Evolutionary conservation across 2,113 vertebrate genomes (phyloP).

Genomic region (Peucedramus taeniatus): DNA sequence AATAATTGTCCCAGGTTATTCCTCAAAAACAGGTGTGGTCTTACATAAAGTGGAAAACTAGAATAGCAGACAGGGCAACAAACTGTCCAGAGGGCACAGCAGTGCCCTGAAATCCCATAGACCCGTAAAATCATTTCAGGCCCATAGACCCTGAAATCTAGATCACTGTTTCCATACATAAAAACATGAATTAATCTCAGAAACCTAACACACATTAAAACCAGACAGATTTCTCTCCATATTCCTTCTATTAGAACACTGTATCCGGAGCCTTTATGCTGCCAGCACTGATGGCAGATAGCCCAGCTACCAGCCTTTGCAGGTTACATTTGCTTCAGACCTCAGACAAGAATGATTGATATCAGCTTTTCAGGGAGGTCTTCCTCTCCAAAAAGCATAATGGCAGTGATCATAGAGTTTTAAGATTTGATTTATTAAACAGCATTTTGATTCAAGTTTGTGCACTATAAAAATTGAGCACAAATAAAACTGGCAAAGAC

Average conservation of each 20-base stretch:
- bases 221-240: slow-evolving; percentile 30
- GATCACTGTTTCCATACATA: neutral
- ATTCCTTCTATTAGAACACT: slow-evolving; percentile 7
- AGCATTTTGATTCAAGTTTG: neutral
- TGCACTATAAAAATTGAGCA: neutral
- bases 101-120: neutral
- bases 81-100: neutral
- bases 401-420: neutral
- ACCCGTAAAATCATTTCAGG: too few species aligned
- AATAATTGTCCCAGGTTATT: neutral
- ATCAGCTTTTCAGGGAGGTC: slow-evolving; percentile 13
- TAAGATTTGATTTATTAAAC: slow-evolving; percentile 1
- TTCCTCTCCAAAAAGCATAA: slow-evolving; percentile 8
- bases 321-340: slow-evolving; percentile 55
- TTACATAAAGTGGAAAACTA: neutral
- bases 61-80: neutral
- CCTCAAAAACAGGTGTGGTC: neutral
- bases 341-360: slow-evolving; percentile 39
- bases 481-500: neutral
- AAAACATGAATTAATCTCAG: neutral
- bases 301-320: slow-evolving; percentile 54
- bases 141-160: neutral
- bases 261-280: neutral
- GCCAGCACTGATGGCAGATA: slow-evolving; percentile 56
- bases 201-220: neutral